A percentile compares a stretch with the other conserved stretches of the same genome.
These are phyloP conservation scores for Lithobates sylvaticus DNA, from an alignment of 2,797 vertebrate genomes.

Conservation along the genomic window DNA sequence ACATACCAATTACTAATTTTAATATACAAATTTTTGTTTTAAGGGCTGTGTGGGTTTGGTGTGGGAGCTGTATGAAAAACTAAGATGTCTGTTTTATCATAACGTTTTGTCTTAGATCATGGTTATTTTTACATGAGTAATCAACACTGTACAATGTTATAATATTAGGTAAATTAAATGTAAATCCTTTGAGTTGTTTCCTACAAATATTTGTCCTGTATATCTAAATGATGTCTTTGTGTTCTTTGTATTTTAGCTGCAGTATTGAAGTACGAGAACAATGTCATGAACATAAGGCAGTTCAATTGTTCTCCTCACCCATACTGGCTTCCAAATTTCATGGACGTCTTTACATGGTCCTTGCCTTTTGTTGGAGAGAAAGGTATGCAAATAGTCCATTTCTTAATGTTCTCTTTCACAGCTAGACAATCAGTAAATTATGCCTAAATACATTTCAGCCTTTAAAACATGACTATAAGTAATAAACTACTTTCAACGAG, in stretches of 20 bases:
- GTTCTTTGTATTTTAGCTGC: slow-evolving; percentile 80
- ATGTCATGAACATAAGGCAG: slow-evolving; percentile 98
- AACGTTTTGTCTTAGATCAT: no score
- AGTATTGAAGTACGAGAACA: slow-evolving; percentile 98
- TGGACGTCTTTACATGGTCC: slow-evolving; percentile 99
- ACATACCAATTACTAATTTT: no score
- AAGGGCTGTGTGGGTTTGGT: no score
- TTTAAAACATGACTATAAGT: background rate
- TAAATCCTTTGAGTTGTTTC: no score
- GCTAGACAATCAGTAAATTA: background rate
- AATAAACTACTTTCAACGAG: no score
- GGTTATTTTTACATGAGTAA: no score
- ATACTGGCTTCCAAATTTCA: slow-evolving; percentile 98
- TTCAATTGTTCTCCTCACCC: slow-evolving; percentile 98
- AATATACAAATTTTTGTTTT: no score
- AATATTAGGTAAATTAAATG: no score
- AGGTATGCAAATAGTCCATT: slow-evolving; percentile 72
- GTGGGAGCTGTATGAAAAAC: no score
- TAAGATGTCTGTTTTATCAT: no score
- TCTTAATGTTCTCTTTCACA: background rate
- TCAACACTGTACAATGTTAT: no score
- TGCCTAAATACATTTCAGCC: background rate
- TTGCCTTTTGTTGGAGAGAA: slow-evolving; percentile 97
- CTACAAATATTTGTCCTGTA: background rate
- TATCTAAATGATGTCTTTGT: background rate